These are phyloP conservation scores for Calcarius lapponicus DNA, from an alignment of 2,797 vertebrate genomes.

Conservation along the genomic window DNA sequence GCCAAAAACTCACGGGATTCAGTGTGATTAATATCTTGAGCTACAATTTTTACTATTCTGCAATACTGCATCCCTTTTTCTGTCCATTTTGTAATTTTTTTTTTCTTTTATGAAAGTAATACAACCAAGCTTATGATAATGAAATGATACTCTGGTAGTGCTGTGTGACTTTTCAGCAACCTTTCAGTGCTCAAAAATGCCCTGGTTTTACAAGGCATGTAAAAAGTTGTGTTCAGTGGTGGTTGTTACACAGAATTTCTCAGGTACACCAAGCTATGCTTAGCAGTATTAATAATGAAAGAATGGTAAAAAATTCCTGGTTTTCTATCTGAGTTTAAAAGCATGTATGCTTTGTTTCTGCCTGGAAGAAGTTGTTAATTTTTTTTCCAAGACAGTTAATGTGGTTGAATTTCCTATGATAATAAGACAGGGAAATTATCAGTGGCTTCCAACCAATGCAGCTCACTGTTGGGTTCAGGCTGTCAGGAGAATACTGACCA, in stretches of 20 bases:
- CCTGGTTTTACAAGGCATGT: conserved; percentile 44
- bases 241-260: not conserved
- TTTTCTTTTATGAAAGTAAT: conserved; percentile 10
- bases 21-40: conserved; percentile 50
- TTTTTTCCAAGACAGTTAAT: not conserved
- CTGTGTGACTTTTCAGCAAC: conserved; percentile 40
- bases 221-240: conserved; percentile 15
- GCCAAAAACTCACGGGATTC: conserved; percentile 23
- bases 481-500: not conserved
- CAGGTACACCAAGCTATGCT: not conserved
- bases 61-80: not conserved
- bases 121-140: conserved; percentile 4
- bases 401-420: not conserved
- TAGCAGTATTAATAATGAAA: not conserved
- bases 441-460: not conserved
- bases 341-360: not conserved
- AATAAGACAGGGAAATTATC: not conserved
- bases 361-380: not conserved
- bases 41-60: conserved; percentile 44
- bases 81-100: not conserved
- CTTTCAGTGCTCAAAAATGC: conserved; percentile 22
- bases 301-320: not conserved
- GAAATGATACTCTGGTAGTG: not conserved
- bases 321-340: not conserved
- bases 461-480: fast-evolving